phyloP scores from a whole-genome alignment of 2,888 invertebrate species.

The Chesias legatella region DNA sequence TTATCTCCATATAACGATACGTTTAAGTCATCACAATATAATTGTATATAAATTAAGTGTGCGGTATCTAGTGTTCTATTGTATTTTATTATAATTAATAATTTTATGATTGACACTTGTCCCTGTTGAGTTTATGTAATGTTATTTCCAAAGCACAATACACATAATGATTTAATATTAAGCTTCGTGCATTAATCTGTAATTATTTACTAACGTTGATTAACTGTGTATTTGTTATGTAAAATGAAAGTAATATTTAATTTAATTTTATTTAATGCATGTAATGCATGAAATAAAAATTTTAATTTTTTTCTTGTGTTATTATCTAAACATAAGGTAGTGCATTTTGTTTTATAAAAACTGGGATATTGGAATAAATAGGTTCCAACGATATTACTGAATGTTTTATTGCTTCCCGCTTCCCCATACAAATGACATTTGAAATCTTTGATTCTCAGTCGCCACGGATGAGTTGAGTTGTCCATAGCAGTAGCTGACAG shows the following conservation, averaged over 20 bases:
- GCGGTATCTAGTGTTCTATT: conserved; percentile 11
- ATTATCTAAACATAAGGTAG: conserved; percentile 53
- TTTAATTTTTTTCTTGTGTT: conserved; percentile 64
- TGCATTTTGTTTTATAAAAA: conserved; percentile 64
- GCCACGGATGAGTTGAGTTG: no score
- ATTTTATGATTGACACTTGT: conserved; percentile 11
- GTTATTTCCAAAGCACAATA: conserved; percentile 49
- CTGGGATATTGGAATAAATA: conserved; percentile 57
- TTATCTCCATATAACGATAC: conserved; percentile 1
- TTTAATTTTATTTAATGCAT: conserved; percentile 56
- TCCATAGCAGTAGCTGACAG: no score
- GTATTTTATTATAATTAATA: conserved; percentile 14
- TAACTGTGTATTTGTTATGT: conserved; percentile 40
- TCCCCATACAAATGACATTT: no score
- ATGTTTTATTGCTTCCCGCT: conserved; percentile 27
- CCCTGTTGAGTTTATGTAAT: conserved; percentile 35
- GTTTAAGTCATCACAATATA: conserved; percentile 7
- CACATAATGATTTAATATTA: conserved; percentile 36
- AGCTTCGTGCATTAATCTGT: conserved; percentile 46
- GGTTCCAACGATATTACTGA: conserved; percentile 38
- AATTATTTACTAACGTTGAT: conserved; percentile 55
- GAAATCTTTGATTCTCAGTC: no score
- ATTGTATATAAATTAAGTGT: conserved; percentile 10
- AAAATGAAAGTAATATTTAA: conserved; percentile 40
- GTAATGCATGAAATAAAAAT: no score